phyloP scores from a whole-genome alignment of 2,888 invertebrate genomes.

The Gortyna flavago region DNA sequence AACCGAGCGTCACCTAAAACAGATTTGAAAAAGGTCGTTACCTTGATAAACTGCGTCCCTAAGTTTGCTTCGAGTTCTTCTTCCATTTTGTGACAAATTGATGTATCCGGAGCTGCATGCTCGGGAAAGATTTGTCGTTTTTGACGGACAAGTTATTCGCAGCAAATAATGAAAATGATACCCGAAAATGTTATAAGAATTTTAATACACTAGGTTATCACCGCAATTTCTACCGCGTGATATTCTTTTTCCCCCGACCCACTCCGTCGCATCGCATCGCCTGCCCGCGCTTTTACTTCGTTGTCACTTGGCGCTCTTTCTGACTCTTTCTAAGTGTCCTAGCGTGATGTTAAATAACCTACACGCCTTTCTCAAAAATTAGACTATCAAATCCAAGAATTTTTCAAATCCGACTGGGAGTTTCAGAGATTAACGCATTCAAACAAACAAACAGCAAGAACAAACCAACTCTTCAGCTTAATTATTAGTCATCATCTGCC shows the following conservation, averaged over 20 bases:
- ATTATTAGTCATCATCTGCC: too few relatives aligned
- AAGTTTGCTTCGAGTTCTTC: conserved; percentile 79
- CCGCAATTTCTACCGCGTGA: background rate
- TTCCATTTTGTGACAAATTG: conserved; percentile 80
- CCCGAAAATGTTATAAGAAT: conserved; percentile 7
- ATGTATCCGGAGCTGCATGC: conserved; percentile 60
- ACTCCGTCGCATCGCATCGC: background rate
- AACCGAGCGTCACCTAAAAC: conserved; percentile 86
- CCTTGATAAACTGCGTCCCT: conserved; percentile 86
- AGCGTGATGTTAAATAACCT: too few relatives aligned
- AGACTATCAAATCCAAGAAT: too few relatives aligned
- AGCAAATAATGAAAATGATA: conserved; percentile 35
- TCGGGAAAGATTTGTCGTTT: conserved; percentile 52
- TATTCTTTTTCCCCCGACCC: background rate
- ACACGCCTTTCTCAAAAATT: background rate
- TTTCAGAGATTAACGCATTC: background rate
- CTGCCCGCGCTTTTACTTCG: background rate
- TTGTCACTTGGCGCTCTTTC: background rate
- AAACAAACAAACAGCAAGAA: background rate
- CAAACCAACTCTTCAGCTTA: background rate
- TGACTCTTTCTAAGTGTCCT: too few relatives aligned
- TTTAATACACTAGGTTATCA: background rate
- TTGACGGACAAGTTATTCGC: conserved; percentile 56
- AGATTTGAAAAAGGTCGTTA: conserved; percentile 88
- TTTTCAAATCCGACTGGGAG: too few relatives aligned